Base-by-base conservation (phyloP, 2,113 vertebrate species). In the Tapirus terrestris region DNA sequence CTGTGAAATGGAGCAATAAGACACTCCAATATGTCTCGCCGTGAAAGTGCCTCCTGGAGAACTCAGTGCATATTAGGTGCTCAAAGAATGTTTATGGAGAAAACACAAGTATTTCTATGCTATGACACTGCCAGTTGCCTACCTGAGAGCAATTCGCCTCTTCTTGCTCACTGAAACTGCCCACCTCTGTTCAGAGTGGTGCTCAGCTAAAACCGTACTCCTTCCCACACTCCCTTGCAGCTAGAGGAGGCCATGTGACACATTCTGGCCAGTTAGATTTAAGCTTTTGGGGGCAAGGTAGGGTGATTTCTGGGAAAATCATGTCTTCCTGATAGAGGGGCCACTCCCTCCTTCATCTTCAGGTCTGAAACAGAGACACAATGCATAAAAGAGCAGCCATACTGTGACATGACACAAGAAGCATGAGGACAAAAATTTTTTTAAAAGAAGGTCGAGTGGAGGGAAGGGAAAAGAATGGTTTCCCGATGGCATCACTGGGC, bases 1-100 rank as follows among this genome's bases (percentile, higher is more conserved):
- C 29, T 45, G 29, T 72, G 82, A 61, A 70, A 29, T 33, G 9
- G 39, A 76, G 2, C 2, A 3, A 17, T 21, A 16, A 85, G 67
- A 75, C 61, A 6, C 0, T 8, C 13, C 10, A n/a, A 21, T 9
- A 8, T 0, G 9, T 63, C 29, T 43, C 72, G 53, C 1, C 8
- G 13, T 6, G 43, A 6, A 51, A 83, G 43, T 68, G 21, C 14
- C 36, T 56, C 31, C 58, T 25, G 12, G 67, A 68, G 45, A 80
- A 58, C 10, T 16, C 27, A 1, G 29, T 56, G 18, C 10, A 3
- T 21, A 61, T 20, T 36, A 33, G 51, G 29, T 2, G 13, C 33
- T 43, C 51, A 36, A 5, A 75, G 12, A 33, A 53, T 10, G 36
- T 45, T 56, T 67, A 51, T 17, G 58, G 31, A 63, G 61, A 82